Base-by-base conservation (phyloP, 64 coral and sea anemone genomes). In the Orbicella faveolata region DNA sequence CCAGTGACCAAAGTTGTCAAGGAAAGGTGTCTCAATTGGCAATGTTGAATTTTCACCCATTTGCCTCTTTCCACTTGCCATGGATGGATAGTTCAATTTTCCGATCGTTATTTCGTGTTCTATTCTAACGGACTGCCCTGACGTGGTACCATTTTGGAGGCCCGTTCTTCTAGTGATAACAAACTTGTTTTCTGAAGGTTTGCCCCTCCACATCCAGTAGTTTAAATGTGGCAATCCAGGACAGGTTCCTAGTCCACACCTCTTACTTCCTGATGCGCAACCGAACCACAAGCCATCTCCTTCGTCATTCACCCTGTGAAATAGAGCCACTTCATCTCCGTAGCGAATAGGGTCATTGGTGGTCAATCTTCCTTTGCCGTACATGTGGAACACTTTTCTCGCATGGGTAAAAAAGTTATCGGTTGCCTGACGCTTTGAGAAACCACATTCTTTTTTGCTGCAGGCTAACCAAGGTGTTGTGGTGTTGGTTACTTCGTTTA, bases 281-380 rank as follows among this genome's bases (percentile, higher is more conserved):
- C 77, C 23, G 21, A 79, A 1, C 77, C 77, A 79, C 23, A 79
- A 79, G 77, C 77, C 77, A 79, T 55, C 44, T 1, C 77, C 77
- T 21, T 79, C 11, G 77, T 79, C 77, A 54, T 79, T 79, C 10
- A 55, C 77, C 52, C 77, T 79, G 77, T 79, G 61, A 57, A 79
- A 79, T 21, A 79, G 77, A 57, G 52, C 77, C 44, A 79, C 48
- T 33, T 79, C 77, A 48, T 79, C 77, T 79, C 77, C 77, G n/a
- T 57, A 79, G 52, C 52, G 77, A 61, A 79, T 79, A n/a, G 77
- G 77, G 21, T 79, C 52, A 79, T 79, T 79, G 20, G 2, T 79
- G 3, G 44, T 55, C 48, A 57, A 2, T 1, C 77, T 15, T 33
- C 52, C 77, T 10, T 79, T 79, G 6, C 48, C 77, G 51, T 61